phyloP scores from a whole-genome alignment of 2,113 vertebrate genomes.

The Sinocyclocheilus anshuiensis region DNA sequence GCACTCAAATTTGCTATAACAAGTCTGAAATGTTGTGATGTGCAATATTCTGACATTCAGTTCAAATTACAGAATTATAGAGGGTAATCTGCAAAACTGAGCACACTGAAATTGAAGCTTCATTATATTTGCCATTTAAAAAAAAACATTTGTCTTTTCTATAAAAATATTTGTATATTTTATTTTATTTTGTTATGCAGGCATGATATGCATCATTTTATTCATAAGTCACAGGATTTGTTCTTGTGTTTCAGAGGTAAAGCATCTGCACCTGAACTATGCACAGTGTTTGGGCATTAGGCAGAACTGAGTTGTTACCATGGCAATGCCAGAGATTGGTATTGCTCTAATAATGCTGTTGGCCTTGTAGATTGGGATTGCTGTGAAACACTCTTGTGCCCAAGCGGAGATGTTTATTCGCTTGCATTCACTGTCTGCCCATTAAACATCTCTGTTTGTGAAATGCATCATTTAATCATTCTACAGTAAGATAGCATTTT shows the following conservation, averaged over 20 bases:
- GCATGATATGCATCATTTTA: background rate
- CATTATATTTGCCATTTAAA: background rate
- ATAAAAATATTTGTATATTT: background rate
- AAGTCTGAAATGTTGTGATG: background rate
- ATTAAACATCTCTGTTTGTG: background rate
- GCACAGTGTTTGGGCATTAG: background rate
- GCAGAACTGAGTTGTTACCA: conserved; percentile 33
- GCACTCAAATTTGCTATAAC: background rate
- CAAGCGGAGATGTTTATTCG: conserved; percentile 7
- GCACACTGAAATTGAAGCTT: background rate
- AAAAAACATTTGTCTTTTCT: background rate
- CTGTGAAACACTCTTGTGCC: background rate
- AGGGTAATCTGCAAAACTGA: too few species aligned
- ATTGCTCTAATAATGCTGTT: conserved; percentile 21
- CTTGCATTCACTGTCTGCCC: background rate
- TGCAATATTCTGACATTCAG: background rate
- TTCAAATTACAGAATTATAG: background rate
- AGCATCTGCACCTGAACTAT: conserved; percentile 18
- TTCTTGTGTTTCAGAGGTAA: background rate
- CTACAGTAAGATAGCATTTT: background rate
- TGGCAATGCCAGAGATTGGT: conserved; percentile 28
- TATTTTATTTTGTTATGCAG: background rate
- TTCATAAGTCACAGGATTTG: background rate
- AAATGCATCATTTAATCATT: background rate
- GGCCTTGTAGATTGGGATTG: conserved; percentile 14